Percentiles rank a stretch among this genome's conserved stretches.
phyloP scores from a whole-genome alignment of 2,888 invertebrate species.

The Drosophila fungiperda region DNA sequence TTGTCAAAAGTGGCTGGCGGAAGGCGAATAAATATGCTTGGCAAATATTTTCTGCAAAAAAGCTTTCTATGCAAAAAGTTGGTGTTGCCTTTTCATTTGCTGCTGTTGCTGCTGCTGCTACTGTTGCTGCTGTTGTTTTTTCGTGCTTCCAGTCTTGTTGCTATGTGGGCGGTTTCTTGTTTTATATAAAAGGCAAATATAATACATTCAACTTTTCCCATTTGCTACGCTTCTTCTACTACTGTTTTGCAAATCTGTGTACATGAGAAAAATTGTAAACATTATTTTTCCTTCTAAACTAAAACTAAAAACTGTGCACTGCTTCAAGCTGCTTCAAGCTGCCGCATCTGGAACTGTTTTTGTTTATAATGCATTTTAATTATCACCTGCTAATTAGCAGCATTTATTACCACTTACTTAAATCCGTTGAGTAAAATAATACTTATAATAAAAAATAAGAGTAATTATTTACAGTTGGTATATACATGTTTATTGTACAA shows the following conservation, averaged over 20 bases:
- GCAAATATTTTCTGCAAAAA: constrained; percentile 71
- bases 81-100: constrained; percentile 35
- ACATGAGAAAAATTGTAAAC: constrained; percentile 53
- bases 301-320: constrained; percentile 31
- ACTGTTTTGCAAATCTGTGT: constrained; percentile 33
- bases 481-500: too few relatives aligned
- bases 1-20: constrained; percentile 72
- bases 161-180: constrained; percentile 44
- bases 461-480: too few relatives aligned
- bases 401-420: constrained; percentile 12
- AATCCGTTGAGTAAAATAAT: neutral
- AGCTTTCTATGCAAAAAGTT: constrained; percentile 64
- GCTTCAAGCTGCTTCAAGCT: constrained; percentile 5
- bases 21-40: constrained; percentile 68
- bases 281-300: constrained; percentile 43
- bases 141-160: constrained; percentile 35
- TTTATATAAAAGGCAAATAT: constrained; percentile 51
- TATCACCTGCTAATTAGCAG: constrained; percentile 41
- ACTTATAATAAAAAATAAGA: neutral
- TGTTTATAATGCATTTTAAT: constrained; percentile 20
- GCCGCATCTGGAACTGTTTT: neutral
- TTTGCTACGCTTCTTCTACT: constrained; percentile 26
- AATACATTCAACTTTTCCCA: constrained; percentile 62
- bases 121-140: constrained; percentile 15
- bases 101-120: constrained; percentile 16